Base-by-base conservation (phyloP, 1,140 invertebrate genomes). In the Pseudomyrmex flavicornis region DNA sequence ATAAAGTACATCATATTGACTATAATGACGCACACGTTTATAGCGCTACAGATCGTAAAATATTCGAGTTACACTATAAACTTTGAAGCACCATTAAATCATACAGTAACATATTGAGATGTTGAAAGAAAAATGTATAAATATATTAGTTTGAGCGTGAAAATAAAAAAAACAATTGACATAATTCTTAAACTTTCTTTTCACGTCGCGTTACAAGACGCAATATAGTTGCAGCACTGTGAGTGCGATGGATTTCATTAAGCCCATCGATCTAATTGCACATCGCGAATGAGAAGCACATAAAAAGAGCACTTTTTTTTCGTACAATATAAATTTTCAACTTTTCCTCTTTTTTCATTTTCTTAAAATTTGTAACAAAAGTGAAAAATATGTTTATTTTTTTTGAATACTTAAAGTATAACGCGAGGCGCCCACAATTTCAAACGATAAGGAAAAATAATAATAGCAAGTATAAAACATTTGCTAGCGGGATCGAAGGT, bases 201-300 rank as follows among this genome's bases (percentile, higher is more conserved):
- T 1, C 35, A 58, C 52, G 65, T 69, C 35, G 17, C 52, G 35
- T 58, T 58, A 58, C 65, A 26, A 58, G 52, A 79, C 65, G 65
- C 63, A 44, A 63, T 46, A 17, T 3, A 26, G 26, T 66, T 56
- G 66, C 35, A 48, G 66, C 56, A 69, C 35, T 8, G 15, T 46
- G 13, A 17, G 46, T 35, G 17, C 54, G 46, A 72, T 26, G 52
- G 52, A 58, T 44, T 9, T 22, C n/a, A 12, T 4, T 66, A 65
- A 76, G 12, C 26, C 68, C 74, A 56, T 56, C 48, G 48, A 2
- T 44, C 50, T 56, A 77, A 77, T 77, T 77, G 62, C 44, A 74
- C 44, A 74, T 48, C 17, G 35, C 61, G 48, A 12, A 35, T 8
- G 74, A 46, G 3, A 44, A 54, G 17, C 26, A 4, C 2, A 63